phyloP scores from a whole-genome alignment of 2,797 vertebrate genomes.

The Sciaenops ocellatus region DNA sequence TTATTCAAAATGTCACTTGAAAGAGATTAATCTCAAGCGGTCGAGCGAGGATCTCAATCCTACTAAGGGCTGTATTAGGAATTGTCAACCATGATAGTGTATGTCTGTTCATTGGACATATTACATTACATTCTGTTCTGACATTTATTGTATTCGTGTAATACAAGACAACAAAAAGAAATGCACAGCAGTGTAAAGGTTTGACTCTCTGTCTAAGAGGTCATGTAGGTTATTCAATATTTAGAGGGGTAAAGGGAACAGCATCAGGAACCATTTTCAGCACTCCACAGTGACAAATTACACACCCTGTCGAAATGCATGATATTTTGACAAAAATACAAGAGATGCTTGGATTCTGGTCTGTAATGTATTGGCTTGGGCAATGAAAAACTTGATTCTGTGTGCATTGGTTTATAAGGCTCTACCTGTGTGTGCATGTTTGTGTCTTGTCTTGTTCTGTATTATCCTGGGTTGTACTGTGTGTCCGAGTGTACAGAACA shows the following conservation, averaged over 20 bases:
- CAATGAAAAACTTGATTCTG: background rate
- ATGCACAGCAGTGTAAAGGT: slow-evolving; percentile 2
- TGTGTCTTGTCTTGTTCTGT: background rate
- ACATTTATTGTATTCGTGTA: background rate
- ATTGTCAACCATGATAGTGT: slow-evolving; percentile 4
- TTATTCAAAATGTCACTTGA: slow-evolving; percentile 59
- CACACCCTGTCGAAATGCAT: background rate
- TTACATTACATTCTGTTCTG: slow-evolving; percentile 1
- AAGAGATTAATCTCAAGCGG: slow-evolving; percentile 48
- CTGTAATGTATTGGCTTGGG: background rate
- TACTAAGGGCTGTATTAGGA: slow-evolving; percentile 6
- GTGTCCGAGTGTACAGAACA: background rate
- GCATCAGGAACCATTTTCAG: background rate
- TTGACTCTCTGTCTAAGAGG: background rate
- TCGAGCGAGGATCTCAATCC: slow-evolving; percentile 10
- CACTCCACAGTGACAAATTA: background rate
- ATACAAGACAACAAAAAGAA: background rate
- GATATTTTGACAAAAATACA: background rate
- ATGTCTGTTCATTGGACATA: background rate
- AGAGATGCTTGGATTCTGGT: slow-evolving; percentile 1
- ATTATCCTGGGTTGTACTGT: background rate
- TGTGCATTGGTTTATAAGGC: background rate
- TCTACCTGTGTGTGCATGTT: too few species aligned
- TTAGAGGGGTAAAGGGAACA: background rate
- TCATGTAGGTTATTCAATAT: background rate